Percentiles rank a stretch among this genome's conserved stretches.
Evolutionary conservation across 2,888 invertebrate species (phyloP).

Genomic region (Lasioglossum calceatum): DNA sequence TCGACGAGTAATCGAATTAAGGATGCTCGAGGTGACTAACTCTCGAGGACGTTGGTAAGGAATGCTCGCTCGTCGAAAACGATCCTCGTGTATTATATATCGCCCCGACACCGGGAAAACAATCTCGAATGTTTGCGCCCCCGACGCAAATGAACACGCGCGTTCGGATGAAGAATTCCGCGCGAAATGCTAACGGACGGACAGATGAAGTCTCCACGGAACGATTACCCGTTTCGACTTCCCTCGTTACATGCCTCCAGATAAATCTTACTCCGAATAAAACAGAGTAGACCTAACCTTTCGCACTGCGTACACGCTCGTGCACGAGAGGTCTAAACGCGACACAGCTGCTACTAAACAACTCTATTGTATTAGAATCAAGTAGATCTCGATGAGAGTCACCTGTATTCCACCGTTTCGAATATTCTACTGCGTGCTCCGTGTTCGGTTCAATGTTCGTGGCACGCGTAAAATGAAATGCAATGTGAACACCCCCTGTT

Average conservation of each 20-base stretch:
- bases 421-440: not conserved
- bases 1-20: slow-evolving; percentile 76
- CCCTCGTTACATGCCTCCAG: not conserved
- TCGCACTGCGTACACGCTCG: not conserved
- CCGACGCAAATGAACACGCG: not conserved
- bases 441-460: not conserved
- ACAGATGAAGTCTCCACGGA: slow-evolving; percentile 11
- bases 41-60: slow-evolving; percentile 50
- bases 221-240: not conserved
- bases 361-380: not conserved
- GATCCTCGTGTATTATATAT: slow-evolving; percentile 52
- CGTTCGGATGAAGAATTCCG: not conserved
- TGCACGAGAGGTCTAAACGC: not conserved
- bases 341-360: not conserved
- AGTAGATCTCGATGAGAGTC: not conserved
- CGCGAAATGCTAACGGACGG: slow-evolving; percentile 1
- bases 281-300: not conserved
- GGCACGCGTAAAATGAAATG: not conserved
- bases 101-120: slow-evolving; percentile 16
- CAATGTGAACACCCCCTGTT: too few relatives aligned
- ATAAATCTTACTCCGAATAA: not conserved
- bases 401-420: not conserved
- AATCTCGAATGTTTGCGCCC: slow-evolving; percentile 19
- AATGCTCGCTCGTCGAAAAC: slow-evolving; percentile 45
- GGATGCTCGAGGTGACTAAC: slow-evolving; percentile 65